Evolutionary conservation across 92 coral and sea anemone genomes (phyloP).

Genomic region (Phenganax stokvisi): DNA sequence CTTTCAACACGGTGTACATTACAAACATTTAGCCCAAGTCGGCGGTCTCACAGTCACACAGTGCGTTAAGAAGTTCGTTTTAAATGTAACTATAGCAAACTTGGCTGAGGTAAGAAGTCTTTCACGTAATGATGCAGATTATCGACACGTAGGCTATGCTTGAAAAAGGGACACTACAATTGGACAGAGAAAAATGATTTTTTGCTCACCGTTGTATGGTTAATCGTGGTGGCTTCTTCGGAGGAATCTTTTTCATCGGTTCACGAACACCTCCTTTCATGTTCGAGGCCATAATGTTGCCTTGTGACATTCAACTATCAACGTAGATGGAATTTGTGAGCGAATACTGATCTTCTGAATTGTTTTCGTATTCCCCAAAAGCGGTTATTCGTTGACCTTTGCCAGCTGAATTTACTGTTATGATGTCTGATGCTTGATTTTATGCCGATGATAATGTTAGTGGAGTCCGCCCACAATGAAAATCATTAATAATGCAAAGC

Average conservation of each 20-base stretch:
- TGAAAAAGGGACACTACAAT: background rate
- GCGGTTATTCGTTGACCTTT: background rate
- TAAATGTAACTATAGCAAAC: background rate
- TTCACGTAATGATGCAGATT: background rate
- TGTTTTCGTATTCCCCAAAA: background rate
- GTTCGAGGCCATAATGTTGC: conserved; percentile 21
- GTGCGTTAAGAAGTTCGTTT: background rate
- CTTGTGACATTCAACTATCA: background rate
- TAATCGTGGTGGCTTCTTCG: conserved; percentile 36
- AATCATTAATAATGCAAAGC: conserved; percentile 33
- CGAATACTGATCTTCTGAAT: background rate
- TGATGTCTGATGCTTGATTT: background rate
- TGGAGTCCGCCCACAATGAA: conserved; percentile 22
- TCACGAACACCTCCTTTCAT: background rate
- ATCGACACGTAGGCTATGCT: background rate
- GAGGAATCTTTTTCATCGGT: conserved; percentile 24
- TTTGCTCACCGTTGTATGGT: conserved; percentile 18
- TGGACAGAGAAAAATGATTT: background rate
- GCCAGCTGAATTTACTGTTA: background rate
- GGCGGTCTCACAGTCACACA: background rate
- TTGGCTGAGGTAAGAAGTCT: background rate
- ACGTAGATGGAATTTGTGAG: background rate
- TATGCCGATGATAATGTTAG: conserved; percentile 1
- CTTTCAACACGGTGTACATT: background rate
- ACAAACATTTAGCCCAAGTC: background rate